phyloP scores from a whole-genome alignment of 2,888 invertebrate species.

The Malthinus seriepunctatus region DNA sequence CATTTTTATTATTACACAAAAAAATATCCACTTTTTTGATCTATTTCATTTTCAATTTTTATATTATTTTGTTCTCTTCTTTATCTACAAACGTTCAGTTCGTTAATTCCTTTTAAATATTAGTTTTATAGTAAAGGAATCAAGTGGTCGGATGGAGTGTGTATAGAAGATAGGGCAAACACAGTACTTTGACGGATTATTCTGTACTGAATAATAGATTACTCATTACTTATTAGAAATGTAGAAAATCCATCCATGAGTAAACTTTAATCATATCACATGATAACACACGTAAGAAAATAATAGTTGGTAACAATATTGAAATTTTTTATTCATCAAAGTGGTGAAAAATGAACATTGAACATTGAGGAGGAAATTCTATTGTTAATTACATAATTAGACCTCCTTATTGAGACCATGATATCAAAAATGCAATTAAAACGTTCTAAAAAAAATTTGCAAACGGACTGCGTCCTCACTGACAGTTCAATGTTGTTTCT shows the following conservation, averaged over 20 bases:
- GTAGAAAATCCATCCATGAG: conserved; percentile 25
- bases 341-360: too few relatives aligned
- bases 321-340: too few relatives aligned
- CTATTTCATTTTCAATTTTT: conserved; percentile 41
- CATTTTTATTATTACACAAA: not conserved
- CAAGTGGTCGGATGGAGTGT: conserved; percentile 39
- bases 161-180: conserved; percentile 47
- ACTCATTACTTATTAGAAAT: conserved; percentile 38
- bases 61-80: conserved; percentile 39
- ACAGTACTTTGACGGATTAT: conserved; percentile 50
- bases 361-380: too few relatives aligned
- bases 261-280: conserved; percentile 28
- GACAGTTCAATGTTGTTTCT: not conserved
- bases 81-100: conserved; percentile 34
- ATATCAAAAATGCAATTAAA: too few relatives aligned
- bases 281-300: too few relatives aligned
- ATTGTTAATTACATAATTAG: too few relatives aligned
- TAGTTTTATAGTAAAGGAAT: conserved; percentile 20
- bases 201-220: conserved; percentile 48
- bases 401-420: too few relatives aligned
- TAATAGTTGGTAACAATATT: too few relatives aligned
- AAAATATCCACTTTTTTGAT: conserved; percentile 43
- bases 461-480: too few relatives aligned
- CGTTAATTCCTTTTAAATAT: conserved; percentile 25
- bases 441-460: too few relatives aligned